Conservation (phyloP, 2,113 vertebrate species). For the Callorhinus ursinus region DNA sequence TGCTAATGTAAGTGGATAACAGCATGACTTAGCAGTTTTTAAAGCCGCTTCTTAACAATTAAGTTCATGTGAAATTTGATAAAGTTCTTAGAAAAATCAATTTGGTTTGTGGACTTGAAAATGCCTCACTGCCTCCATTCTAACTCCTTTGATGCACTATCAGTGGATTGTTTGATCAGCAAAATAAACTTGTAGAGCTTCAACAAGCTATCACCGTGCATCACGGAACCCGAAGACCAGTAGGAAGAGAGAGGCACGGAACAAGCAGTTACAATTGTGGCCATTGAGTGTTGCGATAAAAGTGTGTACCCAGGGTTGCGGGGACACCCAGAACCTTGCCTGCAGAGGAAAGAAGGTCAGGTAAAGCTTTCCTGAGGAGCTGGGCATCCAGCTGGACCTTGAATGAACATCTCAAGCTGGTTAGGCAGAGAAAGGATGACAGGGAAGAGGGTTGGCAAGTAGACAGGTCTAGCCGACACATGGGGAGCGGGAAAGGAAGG, state of each 20-base stretch:
- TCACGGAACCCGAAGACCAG: neutral
- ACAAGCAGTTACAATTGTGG: rapidly evolving
- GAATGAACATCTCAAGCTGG: neutral
- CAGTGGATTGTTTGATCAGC: slow-evolving; percentile 27
- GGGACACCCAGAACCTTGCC: neutral
- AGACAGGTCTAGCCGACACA: neutral
- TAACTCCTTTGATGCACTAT: slow-evolving; percentile 6
- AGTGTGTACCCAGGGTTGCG: neutral
- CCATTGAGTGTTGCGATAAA: neutral
- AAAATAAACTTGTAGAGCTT: slow-evolving; percentile 48
- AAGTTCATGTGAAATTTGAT: neutral
- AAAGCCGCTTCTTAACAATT: slow-evolving; percentile 40
- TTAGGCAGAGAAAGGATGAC: neutral
- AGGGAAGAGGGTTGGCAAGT: neutral
- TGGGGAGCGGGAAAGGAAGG: neutral
- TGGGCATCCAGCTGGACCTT: neutral
- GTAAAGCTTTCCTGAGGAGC: neutral
- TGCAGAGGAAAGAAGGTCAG: neutral
- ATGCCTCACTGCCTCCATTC: neutral
- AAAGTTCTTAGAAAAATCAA: slow-evolving; percentile 34
- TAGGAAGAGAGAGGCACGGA: neutral
- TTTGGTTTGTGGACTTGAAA: neutral
- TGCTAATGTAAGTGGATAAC: neutral
- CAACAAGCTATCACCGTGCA: rapidly evolving
- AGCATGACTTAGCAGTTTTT: neutral